Conservation (phyloP, 2,888 invertebrate genomes). For the Drosophila mulleri region DNA sequence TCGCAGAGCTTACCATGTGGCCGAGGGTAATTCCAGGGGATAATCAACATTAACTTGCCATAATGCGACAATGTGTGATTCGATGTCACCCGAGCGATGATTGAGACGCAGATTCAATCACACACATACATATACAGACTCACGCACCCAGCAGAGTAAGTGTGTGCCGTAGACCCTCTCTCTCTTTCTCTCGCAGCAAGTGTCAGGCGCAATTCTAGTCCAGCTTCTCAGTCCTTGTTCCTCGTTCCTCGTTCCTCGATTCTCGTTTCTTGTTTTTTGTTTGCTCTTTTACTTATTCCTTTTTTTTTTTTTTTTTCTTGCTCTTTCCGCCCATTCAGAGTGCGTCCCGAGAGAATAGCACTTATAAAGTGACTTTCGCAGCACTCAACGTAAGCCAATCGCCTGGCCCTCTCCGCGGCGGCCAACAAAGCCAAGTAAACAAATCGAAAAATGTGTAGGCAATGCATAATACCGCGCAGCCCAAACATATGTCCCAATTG, state of each 20-base stretch:
- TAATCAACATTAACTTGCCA: conserved; percentile 58
- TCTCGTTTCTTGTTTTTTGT: no score
- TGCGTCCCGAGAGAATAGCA: conserved; percentile 37
- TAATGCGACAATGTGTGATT: conserved; percentile 63
- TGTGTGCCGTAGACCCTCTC: neutral
- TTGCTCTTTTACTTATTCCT: no score
- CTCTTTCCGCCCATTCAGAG: neutral
- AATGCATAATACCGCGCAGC: conserved; percentile 47
- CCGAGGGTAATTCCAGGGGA: conserved; percentile 52
- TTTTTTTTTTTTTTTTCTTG: neutral
- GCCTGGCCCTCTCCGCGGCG: conserved; percentile 13
- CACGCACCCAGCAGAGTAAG: neutral
- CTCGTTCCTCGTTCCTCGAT: no score
- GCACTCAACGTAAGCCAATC: conserved; percentile 52
- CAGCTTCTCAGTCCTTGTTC: neutral
- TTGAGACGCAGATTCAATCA: conserved; percentile 56
- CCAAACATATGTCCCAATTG: conserved; percentile 80
- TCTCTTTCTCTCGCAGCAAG: conserved; percentile 3
- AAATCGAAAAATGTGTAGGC: conserved; percentile 34
- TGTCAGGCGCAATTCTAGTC: conserved; percentile 8
- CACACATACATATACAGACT: neutral
- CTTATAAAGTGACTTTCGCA: conserved; percentile 60
- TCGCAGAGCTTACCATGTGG: conserved; percentile 12
- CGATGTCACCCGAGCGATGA: conserved; percentile 59
- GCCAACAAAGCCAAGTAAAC: conserved; percentile 33